Conservation (phyloP, 2,113 vertebrate species). For the Galeopterus variegatus region DNA sequence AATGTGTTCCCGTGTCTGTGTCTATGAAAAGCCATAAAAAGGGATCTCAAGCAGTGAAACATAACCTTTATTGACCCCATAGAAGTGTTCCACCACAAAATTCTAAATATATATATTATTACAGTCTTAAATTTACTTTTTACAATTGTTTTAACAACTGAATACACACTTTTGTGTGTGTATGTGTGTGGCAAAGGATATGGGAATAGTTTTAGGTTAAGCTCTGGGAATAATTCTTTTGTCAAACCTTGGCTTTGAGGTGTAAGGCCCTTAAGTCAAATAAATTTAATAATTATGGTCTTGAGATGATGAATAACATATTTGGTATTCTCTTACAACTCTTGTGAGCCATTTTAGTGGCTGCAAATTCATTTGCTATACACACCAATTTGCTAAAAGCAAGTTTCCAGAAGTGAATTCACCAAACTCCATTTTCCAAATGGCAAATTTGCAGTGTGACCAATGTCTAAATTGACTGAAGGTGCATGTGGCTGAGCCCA, state of each 20-base stretch:
- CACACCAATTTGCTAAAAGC: background rate
- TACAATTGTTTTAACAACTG: background rate
- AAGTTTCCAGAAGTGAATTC: slow-evolving; percentile 25
- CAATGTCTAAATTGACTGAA: background rate
- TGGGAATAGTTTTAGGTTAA: slow-evolving; percentile 11
- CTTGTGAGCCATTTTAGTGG: background rate
- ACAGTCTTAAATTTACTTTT: background rate
- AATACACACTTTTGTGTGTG: background rate
- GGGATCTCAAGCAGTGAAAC: background rate
- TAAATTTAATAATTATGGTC: background rate
- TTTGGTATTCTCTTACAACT: background rate
- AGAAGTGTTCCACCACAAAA: background rate
- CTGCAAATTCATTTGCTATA: background rate
- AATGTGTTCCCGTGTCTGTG: background rate
- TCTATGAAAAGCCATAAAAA: background rate
- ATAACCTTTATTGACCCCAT: background rate
- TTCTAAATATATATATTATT: background rate
- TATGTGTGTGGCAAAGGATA: background rate
- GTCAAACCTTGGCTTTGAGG: background rate
- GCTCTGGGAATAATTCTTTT: background rate
- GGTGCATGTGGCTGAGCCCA: background rate
- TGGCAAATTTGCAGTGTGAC: background rate
- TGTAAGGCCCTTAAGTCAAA: background rate
- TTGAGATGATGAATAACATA: background rate
- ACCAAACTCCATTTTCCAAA: background rate